Base-by-base conservation (phyloP, 2,113 vertebrate genomes). In the Crotalus viridis region DNA sequence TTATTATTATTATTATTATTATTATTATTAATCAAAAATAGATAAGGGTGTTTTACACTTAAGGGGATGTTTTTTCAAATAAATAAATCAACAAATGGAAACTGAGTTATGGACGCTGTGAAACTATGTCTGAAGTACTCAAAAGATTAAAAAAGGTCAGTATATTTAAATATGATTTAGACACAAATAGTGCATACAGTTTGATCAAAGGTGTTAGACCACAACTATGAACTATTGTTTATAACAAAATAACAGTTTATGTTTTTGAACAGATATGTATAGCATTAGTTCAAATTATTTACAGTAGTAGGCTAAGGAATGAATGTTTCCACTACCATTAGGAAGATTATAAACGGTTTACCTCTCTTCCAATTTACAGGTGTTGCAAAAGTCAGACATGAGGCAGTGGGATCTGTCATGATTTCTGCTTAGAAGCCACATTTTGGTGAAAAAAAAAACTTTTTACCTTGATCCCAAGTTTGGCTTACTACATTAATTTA, bases 61-160 rank as follows among this genome's bases (percentile, higher is more conserved):
- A 95, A 2, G 12, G 0, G 13, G 94, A 22, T 96, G 88, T 81
- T 52, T 51, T 51, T 87, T 54, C 21, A 54, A 54, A 87, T 26
- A 28, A 87, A 28, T 19, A 5, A 94, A 46, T 69, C 33, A 87
- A 0, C n/a, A 91, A 92, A 93, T 46, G 92, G 13, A 88, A 39
- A 1, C 17, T 51, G 90, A 89, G 3, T 88, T 74, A 10, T 64
- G 5, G 21, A 54, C 1, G 51, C 46, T 64, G 26, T 59, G 12
- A 39, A 52, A 64, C 33, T 2, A 10, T 48, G 8, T 59, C 33
- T 48, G 24, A 39, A 81, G 10, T 24, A 81, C 10, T 81, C 13
- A 39, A 4, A 90, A 22, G 10, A 26, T n/a, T 2, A 43, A 85
- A 26, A 9, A 64, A 19, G 1, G 7, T 51, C 3, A n/a, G 5